phyloP scores from a whole-genome alignment of 1,140 invertebrate species.

The Scaptomyza pallida region DNA sequence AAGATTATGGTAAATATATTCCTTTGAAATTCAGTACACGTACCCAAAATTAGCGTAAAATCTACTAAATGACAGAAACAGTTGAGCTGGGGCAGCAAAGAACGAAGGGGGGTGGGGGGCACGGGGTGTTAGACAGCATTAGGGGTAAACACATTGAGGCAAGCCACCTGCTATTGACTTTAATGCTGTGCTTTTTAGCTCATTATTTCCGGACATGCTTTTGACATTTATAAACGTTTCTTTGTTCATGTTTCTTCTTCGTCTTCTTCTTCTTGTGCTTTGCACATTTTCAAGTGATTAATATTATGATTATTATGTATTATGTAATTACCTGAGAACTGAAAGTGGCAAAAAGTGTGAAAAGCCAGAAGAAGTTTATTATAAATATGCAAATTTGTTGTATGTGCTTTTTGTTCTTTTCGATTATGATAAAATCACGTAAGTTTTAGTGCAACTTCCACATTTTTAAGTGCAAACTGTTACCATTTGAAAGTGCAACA shows the following conservation, averaged over 20 bases:
- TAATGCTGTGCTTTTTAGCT: not conserved
- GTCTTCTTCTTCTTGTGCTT: no score
- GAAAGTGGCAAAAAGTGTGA: not conserved
- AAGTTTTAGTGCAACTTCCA: no score
- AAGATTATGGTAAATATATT: not conserved
- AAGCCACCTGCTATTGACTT: constrained; percentile 4
- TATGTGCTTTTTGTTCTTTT: no score
- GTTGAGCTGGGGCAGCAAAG: not conserved
- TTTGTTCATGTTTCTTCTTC: not conserved
- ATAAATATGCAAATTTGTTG: no score
- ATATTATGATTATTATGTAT: no score
- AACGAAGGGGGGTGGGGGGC: not conserved
- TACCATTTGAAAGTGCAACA: constrained; percentile 9
- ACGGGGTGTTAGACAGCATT: no score
- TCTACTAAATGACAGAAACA: not conserved
- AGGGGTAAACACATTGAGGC: not conserved
- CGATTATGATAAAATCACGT: no score
- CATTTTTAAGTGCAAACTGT: no score
- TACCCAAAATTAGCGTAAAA: constrained; percentile 12
- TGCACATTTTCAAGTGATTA: no score
- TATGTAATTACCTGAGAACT: constrained; percentile 2
- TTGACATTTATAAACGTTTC: constrained; percentile 10
- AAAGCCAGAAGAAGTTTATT: no score
- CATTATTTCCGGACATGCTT: constrained; percentile 1
- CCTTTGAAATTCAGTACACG: constrained; percentile 7